Evolutionary conservation across 2,888 invertebrate genomes (phyloP).

Genomic region (Masnerella sp.): DNA sequence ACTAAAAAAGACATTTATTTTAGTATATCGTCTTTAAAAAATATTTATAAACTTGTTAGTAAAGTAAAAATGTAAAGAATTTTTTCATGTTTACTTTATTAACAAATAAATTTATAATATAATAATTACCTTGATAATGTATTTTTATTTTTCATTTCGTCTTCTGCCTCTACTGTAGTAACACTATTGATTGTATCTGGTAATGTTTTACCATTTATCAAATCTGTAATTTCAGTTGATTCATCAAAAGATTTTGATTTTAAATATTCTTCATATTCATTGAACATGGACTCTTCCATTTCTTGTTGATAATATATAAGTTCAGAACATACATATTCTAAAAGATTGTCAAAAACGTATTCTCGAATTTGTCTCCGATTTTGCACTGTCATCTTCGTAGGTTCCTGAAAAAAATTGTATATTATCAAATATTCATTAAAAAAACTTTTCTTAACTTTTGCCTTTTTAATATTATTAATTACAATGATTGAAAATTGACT

Average conservation of each 20-base stretch:
- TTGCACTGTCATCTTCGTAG: slow-evolving; percentile 40
- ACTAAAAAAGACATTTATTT: slow-evolving; percentile 9
- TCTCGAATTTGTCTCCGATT: slow-evolving; percentile 61
- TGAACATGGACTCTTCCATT: slow-evolving; percentile 48
- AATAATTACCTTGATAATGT: neutral
- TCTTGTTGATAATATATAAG: slow-evolving; percentile 65
- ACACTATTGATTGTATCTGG: slow-evolving; percentile 3
- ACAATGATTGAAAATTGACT: slow-evolving; percentile 40
- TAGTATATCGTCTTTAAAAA: neutral
- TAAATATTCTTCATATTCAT: slow-evolving; percentile 50
- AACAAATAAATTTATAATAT: neutral
- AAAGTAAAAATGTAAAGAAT: neutral
- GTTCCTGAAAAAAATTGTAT: slow-evolving; percentile 60
- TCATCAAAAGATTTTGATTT: slow-evolving; percentile 25
- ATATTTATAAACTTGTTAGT: too few species aligned
- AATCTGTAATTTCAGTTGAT: slow-evolving; percentile 9
- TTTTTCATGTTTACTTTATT: neutral
- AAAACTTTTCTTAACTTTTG: too few species aligned
- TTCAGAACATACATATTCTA: slow-evolving; percentile 68
- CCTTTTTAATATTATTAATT: slow-evolving; percentile 10
- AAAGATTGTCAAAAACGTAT: slow-evolving; percentile 69
- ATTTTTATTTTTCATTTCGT: slow-evolving; percentile 22
- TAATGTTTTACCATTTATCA: slow-evolving; percentile 10
- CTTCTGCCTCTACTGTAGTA: slow-evolving; percentile 4
- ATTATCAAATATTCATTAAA: neutral